These are phyloP conservation scores for Lottia gigantea DNA, from an alignment of 2,888 invertebrate species.

Conservation along the genomic window DNA sequence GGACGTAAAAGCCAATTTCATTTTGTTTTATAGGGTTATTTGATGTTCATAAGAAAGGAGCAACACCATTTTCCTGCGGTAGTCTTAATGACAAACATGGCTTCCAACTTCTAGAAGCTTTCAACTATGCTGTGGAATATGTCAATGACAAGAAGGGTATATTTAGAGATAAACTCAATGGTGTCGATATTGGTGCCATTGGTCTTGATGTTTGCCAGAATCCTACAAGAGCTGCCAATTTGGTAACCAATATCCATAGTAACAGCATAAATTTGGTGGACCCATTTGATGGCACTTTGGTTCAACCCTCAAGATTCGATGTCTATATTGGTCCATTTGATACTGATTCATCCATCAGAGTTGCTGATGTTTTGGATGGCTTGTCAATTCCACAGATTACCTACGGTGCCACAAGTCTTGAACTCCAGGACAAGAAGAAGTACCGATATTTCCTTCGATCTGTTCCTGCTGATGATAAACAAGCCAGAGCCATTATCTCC, in stretches of 20 bases:
- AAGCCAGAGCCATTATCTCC: constrained; percentile 64
- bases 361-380: constrained; percentile 55
- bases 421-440: constrained; percentile 43
- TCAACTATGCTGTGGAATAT: constrained; percentile 60
- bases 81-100: constrained; percentile 58
- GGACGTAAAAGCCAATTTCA: too few relatives aligned
- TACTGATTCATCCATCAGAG: constrained; percentile 52
- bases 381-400: constrained; percentile 61
- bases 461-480: constrained; percentile 63
- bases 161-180: constrained; percentile 43
- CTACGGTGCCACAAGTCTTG: constrained; percentile 57
- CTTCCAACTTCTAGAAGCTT: constrained; percentile 60
- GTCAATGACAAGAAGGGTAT: constrained; percentile 57
- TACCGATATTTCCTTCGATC: constrained; percentile 60
- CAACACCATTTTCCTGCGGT: constrained; percentile 60
- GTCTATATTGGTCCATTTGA: constrained; percentile 57
- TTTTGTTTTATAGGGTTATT: constrained; percentile 55
- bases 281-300: constrained; percentile 24
- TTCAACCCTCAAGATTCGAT: constrained; percentile 46
- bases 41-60: constrained; percentile 59
- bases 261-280: constrained; percentile 43
- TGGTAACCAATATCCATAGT: constrained; percentile 62
- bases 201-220: constrained; percentile 60
- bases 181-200: constrained; percentile 54
- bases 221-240: constrained; percentile 56